Conservation (phyloP, 2,888 invertebrate species). For the Eulithis testata region DNA sequence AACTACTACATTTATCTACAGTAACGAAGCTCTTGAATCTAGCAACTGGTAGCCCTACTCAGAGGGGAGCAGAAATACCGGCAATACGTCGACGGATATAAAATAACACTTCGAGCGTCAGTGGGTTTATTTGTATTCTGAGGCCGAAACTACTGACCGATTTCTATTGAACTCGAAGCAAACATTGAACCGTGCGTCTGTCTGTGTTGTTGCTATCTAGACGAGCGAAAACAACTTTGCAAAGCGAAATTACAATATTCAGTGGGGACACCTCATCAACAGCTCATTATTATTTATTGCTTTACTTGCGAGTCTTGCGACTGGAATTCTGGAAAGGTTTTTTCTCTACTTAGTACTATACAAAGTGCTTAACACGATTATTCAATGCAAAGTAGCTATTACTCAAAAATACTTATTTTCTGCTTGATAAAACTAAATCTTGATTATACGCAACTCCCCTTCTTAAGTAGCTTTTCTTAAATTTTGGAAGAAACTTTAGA, state of each 20-base stretch:
- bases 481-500: not conserved
- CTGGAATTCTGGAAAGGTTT: not conserved
- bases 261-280: constrained; percentile 14
- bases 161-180: constrained; percentile 32
- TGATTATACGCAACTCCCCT: too few species aligned
- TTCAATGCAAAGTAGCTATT: not conserved
- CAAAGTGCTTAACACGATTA: not conserved
- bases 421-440: too few species aligned
- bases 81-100: constrained; percentile 36
- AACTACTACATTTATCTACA: too few species aligned
- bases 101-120: constrained; percentile 37
- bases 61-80: constrained; percentile 33
- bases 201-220: constrained; percentile 21
- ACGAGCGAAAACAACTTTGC: constrained; percentile 12
- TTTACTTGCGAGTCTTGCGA: not conserved
- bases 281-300: constrained; percentile 19
- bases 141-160: constrained; percentile 34
- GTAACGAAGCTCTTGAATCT: constrained; percentile 7
- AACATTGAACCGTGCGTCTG: constrained; percentile 26
- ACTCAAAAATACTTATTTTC: not conserved
- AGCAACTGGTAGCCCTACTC: constrained; percentile 24
- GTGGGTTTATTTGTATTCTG: constrained; percentile 38
- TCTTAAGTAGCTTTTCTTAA: too few species aligned
- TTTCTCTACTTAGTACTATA: not conserved
- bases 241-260: constrained; percentile 26